These are phyloP conservation scores for Lithodes maja DNA, from an alignment of 2,888 invertebrate genomes.

Conservation along the genomic window DNA sequence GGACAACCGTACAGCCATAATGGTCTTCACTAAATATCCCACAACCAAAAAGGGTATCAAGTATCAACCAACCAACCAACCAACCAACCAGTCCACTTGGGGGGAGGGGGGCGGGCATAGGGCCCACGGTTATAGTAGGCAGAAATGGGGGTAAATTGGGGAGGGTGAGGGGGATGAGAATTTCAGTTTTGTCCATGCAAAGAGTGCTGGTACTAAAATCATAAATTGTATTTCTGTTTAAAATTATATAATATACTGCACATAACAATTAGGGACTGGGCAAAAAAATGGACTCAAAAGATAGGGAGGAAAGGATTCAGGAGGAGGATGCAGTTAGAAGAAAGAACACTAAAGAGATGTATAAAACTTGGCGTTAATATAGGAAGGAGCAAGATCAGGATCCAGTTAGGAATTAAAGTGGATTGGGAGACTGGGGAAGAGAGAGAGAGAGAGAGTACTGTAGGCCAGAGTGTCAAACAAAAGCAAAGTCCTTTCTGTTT, in stretches of 20 bases:
- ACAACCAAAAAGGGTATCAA: slow-evolving; percentile 1
- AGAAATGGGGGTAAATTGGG: neutral
- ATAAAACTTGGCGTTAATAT: no score
- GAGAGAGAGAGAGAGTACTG: neutral
- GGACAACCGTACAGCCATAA: neutral
- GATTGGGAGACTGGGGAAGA: neutral
- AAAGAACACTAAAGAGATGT: no score
- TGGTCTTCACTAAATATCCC: neutral
- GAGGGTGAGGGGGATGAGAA: neutral
- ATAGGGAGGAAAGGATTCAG: neutral
- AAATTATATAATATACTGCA: neutral
- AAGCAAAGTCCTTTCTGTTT: no score
- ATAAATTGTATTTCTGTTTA: neutral
- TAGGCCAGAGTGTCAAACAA: no score
- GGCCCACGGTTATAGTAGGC: no score
- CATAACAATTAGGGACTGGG: neutral
- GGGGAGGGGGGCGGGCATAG: neutral
- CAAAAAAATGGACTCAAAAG: neutral
- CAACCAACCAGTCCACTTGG: neutral
- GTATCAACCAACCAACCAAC: neutral
- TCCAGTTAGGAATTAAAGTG: neutral
- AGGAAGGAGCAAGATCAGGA: neutral
- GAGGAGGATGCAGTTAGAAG: neutral
- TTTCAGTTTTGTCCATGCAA: neutral
- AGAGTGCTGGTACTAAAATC: neutral